Base-by-base conservation (phyloP, 2,888 invertebrate genomes). In the Bombylius major region DNA sequence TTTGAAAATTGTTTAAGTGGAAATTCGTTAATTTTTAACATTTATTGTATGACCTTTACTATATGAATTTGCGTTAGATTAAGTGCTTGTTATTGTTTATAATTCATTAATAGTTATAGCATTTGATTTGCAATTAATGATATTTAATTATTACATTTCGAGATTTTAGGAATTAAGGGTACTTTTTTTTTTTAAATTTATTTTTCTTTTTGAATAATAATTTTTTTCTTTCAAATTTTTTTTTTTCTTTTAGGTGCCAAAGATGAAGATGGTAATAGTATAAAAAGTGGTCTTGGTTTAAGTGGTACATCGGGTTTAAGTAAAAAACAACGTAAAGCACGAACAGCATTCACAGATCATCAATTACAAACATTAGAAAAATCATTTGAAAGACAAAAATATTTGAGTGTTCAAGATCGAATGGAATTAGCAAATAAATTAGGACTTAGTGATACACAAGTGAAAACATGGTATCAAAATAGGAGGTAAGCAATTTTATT, bases 401-500 rank as follows among this genome's bases (percentile, higher is more conserved):
- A 95, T 78, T 83, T 95, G 62, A 92, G 91, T 70, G 94, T 95
- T 36, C 98, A 97, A 72, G 97, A 99, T 73, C 81, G 98, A 63
- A 95, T 98, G 93, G 98, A 99, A 76, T 77, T 99, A 66, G 98
- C 99, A 1, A 90, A 94, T 58, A 92, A 93, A 77, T 79, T 99
- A 65, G 91, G 93, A 66, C 82, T 99, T 57, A 95, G 94, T 48
- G 99, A 99, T 76, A 99, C 98, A 53, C 99, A 99, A 80, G 98
- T 99, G 71, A 99, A 99, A 77, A 99, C 99, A 67, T 99, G 99
- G 98, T 98, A 98, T 76, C 97, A 98, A 76, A 98, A 98, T 73
- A 81, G 98, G 80, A 85, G 97, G 96, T 94, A 73, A 79, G 82
- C 49, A 49, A 36, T 39, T 53, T 48, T 36, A 51, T 36, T 36